Conservation (phyloP, 2,888 invertebrate genomes). For the Drosophila helvetica region DNA sequence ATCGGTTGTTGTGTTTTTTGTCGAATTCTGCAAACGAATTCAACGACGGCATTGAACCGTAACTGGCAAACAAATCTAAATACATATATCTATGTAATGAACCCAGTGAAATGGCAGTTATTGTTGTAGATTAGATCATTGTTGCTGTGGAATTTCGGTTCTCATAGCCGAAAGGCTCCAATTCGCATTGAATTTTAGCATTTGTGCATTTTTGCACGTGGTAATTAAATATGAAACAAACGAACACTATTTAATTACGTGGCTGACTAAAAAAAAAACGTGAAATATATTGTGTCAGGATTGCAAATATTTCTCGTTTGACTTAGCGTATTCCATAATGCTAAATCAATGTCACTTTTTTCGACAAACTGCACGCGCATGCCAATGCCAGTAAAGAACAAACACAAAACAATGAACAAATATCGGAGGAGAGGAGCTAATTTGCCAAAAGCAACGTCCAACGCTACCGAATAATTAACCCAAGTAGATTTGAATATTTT, state of each 20-base stretch:
- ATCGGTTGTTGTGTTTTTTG: conserved; percentile 30
- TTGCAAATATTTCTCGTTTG: conserved; percentile 6
- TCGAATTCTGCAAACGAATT: conserved; percentile 68
- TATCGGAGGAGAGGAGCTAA: conserved; percentile 6
- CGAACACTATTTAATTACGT: conserved; percentile 39
- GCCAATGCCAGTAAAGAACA: conserved; percentile 19
- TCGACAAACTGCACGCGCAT: conserved; percentile 38
- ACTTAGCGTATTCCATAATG: conserved; percentile 32
- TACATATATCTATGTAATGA: conserved; percentile 42
- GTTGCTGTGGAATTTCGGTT: conserved; percentile 41
- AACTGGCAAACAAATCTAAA: conserved; percentile 42
- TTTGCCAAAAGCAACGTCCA: conserved; percentile 2
- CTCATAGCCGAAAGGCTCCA: conserved; percentile 49
- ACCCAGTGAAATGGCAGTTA: conserved; percentile 34
- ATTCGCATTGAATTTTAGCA: conserved; percentile 58
- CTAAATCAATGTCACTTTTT: conserved; percentile 50
- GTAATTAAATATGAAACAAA: conserved; percentile 46
- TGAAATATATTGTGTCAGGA: conserved; percentile 8
- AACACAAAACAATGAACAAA: conserved; percentile 5
- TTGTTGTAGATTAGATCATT: conserved; percentile 49
- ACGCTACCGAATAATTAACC: background rate
- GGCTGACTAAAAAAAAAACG: background rate
- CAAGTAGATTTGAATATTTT: background rate
- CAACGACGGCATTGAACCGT: conserved; percentile 75
- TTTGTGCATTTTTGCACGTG: conserved; percentile 72